Percentiles rank a stretch among this genome's conserved stretches.
phyloP scores from a whole-genome alignment of 2,113 vertebrate species.

The Shinisaurus crocodilurus region DNA sequence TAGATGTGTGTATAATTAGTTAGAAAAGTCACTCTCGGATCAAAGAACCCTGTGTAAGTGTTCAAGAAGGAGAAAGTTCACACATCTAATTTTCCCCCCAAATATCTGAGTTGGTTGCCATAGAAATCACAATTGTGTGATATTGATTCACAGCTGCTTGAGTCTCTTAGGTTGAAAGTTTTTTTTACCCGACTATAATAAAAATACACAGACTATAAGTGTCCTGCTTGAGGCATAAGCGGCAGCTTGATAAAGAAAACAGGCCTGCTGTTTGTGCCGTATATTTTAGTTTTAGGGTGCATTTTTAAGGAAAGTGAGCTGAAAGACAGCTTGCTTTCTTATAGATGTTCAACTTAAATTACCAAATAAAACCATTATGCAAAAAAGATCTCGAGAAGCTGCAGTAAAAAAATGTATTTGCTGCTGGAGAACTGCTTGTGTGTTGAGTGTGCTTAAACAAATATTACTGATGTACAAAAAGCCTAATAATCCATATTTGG shows the following conservation, averaged over 20 bases:
- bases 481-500: conserved; percentile 16
- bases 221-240: conserved; percentile 63
- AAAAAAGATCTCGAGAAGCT: conserved; percentile 46
- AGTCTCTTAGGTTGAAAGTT: conserved; percentile 51
- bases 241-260: conserved; percentile 57
- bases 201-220: conserved; percentile 62
- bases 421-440: conserved; percentile 44
- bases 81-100: neutral
- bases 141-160: conserved; percentile 69
- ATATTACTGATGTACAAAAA: conserved; percentile 46
- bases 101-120: conserved; percentile 56
- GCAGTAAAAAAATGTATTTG: conserved; percentile 42
- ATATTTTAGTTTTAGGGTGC: conserved; percentile 65
- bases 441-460: conserved; percentile 32
- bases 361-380: conserved; percentile 48
- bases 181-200: conserved; percentile 57
- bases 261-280: conserved; percentile 60
- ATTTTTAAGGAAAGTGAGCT: conserved; percentile 60
- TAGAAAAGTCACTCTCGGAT: conserved; percentile 14
- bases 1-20: neutral
- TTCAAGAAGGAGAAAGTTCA: conserved; percentile 27
- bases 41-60: conserved; percentile 29
- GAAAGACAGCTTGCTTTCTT: conserved; percentile 65
- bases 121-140: conserved; percentile 60
- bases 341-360: conserved; percentile 63